These are phyloP conservation scores for Gymnodraco acuticeps DNA, from an alignment of 2,797 vertebrate species.

Conservation along the genomic window DNA sequence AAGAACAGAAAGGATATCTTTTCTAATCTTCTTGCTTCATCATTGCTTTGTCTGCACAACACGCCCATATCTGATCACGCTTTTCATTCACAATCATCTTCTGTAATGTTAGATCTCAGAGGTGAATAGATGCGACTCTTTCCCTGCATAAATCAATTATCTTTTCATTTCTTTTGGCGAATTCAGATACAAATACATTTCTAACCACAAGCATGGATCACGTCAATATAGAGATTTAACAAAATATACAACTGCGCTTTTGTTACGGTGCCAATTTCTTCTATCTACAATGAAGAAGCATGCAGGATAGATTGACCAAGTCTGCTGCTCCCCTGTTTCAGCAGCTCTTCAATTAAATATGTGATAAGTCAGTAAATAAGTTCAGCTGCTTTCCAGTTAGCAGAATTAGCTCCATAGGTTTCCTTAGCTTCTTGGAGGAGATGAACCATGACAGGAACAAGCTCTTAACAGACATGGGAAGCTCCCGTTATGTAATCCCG, in stretches of 20 bases:
- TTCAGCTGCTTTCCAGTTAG: background rate
- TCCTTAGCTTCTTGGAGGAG: constrained; percentile 26
- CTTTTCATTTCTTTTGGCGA: constrained; percentile 54
- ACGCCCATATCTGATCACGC: constrained; percentile 14
- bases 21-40: background rate
- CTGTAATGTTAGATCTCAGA: constrained; percentile 33
- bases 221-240: constrained; percentile 21
- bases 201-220: constrained; percentile 25
- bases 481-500: constrained; percentile 33
- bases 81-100: constrained; percentile 27
- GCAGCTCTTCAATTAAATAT: constrained; percentile 23
- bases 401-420: constrained; percentile 4
- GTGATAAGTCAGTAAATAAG: background rate
- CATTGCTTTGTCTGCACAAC: background rate
- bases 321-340: constrained; percentile 9
- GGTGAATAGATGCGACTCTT: constrained; percentile 27
- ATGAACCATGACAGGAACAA: constrained; percentile 51
- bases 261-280: constrained; percentile 23
- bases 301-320: background rate
- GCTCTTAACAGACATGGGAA: constrained; percentile 30
- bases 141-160: constrained; percentile 50
- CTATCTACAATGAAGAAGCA: background rate
- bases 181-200: constrained; percentile 18
- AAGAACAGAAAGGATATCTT: background rate
- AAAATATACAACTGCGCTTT: background rate